Evolutionary conservation across 2,888 invertebrate species (phyloP).

Genomic region (Amiota minor): DNA sequence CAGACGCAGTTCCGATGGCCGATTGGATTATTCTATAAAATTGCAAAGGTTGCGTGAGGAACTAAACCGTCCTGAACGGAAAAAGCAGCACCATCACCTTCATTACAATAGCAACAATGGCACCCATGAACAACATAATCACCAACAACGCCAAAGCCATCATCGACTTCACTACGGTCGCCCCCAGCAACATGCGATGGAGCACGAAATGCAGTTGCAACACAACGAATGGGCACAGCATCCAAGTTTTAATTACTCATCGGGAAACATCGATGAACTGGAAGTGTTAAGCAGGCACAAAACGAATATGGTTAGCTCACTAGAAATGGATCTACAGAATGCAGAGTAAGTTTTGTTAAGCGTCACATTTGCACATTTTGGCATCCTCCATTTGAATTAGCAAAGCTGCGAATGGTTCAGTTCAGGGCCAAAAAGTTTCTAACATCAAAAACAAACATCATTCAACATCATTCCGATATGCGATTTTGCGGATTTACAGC

Average conservation of each 20-base stretch:
- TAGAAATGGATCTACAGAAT: conserved; percentile 56
- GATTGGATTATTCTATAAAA: conserved; percentile 62
- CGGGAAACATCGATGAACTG: conserved; percentile 53
- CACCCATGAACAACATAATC: conserved; percentile 18
- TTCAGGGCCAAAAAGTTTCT: conserved; percentile 44
- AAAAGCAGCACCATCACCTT: conserved; percentile 32
- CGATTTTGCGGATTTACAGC: conserved; percentile 23
- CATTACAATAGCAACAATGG: background rate
- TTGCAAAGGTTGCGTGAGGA: conserved; percentile 69
- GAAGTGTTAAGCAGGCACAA: conserved; percentile 57
- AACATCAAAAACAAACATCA: conserved; percentile 45
- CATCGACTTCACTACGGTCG: conserved; percentile 31
- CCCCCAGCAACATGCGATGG: conserved; percentile 25
- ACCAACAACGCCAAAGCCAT: conserved; percentile 43
- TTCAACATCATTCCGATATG: conserved; percentile 41
- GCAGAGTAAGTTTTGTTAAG: conserved; percentile 60
- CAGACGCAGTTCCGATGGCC: conserved; percentile 57
- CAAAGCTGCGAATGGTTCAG: background rate
- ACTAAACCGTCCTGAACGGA: conserved; percentile 66
- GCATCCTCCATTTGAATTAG: background rate
- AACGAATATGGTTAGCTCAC: conserved; percentile 53
- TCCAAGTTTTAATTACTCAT: conserved; percentile 66
- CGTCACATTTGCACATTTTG: background rate
- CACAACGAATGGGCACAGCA: background rate
- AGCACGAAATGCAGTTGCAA: background rate